These are phyloP conservation scores for Nautilus pompilius DNA, from an alignment of 1,140 invertebrate genomes.

Conservation along the genomic window DNA sequence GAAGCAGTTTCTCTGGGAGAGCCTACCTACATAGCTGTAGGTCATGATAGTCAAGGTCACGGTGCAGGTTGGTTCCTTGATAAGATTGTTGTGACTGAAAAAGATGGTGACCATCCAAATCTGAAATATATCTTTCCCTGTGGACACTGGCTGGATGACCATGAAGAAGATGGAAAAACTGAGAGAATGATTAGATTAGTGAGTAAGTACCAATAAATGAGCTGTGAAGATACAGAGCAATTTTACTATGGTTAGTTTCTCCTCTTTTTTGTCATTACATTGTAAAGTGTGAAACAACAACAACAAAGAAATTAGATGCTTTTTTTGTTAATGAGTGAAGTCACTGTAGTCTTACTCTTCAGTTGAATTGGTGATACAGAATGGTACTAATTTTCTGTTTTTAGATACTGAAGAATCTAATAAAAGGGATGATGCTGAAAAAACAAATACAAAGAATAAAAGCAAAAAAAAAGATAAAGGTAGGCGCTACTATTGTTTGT, in stretches of 20 bases:
- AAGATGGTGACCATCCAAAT: slow-evolving; percentile 4
- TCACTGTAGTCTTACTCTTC: too few relatives aligned
- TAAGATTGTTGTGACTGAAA: slow-evolving; percentile 30
- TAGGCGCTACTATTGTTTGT: too few relatives aligned
- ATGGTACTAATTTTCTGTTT: background rate
- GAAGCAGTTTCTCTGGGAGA: slow-evolving; percentile 38
- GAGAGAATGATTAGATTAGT: slow-evolving; percentile 26
- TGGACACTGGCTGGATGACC: slow-evolving; percentile 35
- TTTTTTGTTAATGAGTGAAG: too few relatives aligned
- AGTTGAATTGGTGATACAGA: too few relatives aligned
- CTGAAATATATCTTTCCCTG: slow-evolving; percentile 34
- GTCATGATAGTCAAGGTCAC: slow-evolving; percentile 38
- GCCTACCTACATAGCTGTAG: slow-evolving; percentile 29
- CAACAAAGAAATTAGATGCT: too few relatives aligned
- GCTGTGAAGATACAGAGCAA: too few relatives aligned
- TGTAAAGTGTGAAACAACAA: too few relatives aligned
- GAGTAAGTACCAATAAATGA: too few relatives aligned
- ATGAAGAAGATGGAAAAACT: slow-evolving; percentile 37
- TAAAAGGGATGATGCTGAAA: background rate
- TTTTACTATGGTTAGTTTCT: background rate
- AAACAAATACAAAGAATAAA: background rate
- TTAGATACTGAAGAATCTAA: slow-evolving; percentile 11
- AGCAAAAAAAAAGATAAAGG: too few relatives aligned
- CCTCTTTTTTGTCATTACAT: too few relatives aligned
- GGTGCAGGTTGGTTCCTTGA: slow-evolving; percentile 44